Percentiles rank a stretch among this genome's conserved stretches.
phyloP scores from a whole-genome alignment of 2,888 invertebrate species.

The Crematogaster levior region DNA sequence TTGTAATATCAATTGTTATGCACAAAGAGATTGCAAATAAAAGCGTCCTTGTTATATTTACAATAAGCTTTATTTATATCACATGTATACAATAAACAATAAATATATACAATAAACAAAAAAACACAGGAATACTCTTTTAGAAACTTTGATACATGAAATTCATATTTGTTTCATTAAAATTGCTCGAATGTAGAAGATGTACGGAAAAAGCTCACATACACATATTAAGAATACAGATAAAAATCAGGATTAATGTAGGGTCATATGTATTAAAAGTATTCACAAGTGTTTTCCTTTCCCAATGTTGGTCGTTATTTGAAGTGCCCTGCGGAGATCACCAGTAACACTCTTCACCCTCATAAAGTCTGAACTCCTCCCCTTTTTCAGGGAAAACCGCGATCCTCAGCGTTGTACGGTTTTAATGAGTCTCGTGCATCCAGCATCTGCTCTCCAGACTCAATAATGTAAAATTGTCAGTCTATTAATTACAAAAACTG shows the following conservation, averaged over 20 bases:
- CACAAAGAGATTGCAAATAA: not conserved
- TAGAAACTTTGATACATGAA: not conserved
- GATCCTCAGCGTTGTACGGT: constrained; percentile 59
- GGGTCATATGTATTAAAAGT: not conserved
- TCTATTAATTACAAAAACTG: not conserved
- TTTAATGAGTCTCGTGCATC: constrained; percentile 76
- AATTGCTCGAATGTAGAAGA: not conserved
- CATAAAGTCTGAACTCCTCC: constrained; percentile 9
- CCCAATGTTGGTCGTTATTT: not conserved
- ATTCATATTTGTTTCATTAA: not conserved
- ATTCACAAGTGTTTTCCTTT: constrained; percentile 23
- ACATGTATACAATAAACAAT: too few relatives aligned
- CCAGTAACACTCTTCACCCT: constrained; percentile 36
- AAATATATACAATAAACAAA: too few relatives aligned
- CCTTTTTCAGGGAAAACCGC: constrained; percentile 52
- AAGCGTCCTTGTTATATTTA: not conserved
- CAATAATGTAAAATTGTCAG: constrained; percentile 60
- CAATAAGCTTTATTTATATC: not conserved
- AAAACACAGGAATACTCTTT: not conserved
- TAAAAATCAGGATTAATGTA: constrained; percentile 25
- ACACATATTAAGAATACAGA: constrained; percentile 1
- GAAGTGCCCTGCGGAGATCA: constrained; percentile 33
- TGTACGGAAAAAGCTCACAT: not conserved
- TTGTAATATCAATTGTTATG: not conserved
- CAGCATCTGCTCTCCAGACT: constrained; percentile 49